A percentile compares a stretch with the other conserved stretches of the same genome.
Conservation (phyloP, 2,113 vertebrate species). For the Daboia siamensis region DNA sequence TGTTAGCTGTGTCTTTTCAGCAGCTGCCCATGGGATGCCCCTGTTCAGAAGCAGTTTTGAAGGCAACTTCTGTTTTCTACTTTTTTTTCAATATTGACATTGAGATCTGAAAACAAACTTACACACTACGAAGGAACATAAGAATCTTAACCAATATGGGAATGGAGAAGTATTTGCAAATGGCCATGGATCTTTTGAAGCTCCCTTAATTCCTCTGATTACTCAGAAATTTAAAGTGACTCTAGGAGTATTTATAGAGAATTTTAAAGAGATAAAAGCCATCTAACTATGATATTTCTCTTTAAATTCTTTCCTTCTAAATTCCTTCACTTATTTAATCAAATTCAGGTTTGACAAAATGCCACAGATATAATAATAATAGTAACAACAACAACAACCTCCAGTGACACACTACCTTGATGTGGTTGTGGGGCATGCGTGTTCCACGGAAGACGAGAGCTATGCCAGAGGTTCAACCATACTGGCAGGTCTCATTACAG, state of each 20-base stretch:
- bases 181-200: neutral
- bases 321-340: neutral
- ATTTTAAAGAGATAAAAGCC: neutral
- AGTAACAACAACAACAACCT: no score
- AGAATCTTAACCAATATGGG: neutral
- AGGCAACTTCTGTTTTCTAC: neutral
- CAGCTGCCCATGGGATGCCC: neutral
- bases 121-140: neutral
- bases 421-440: no score
- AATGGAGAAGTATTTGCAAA: neutral
- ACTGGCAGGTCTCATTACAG: no score
- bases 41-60: neutral
- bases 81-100: neutral
- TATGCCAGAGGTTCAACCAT: no score
- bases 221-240: neutral
- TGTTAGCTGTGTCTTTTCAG: neutral
- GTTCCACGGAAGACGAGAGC: no score
- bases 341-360: neutral
- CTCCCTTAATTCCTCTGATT: neutral
- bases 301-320: neutral
- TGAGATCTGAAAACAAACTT: neutral
- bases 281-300: neutral
- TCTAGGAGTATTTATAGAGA: neutral
- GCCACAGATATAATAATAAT: neutral
- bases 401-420: no score